Conservation (phyloP, 2,113 vertebrate genomes). For the Pteronura brasiliensis region DNA sequence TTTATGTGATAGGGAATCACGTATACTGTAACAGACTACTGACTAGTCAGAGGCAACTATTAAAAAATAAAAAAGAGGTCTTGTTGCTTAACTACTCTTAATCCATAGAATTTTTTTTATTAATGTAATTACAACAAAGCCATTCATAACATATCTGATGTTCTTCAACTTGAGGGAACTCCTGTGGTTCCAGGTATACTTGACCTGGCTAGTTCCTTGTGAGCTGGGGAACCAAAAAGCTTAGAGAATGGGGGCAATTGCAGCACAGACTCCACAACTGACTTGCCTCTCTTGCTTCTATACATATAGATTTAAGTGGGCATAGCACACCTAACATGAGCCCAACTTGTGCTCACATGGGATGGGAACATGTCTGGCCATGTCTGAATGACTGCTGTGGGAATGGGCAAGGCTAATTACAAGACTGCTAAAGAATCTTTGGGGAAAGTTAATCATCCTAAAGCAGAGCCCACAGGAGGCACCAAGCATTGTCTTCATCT, state of each 20-base stretch:
- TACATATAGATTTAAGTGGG: background rate
- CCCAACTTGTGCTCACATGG: background rate
- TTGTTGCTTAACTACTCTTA: background rate
- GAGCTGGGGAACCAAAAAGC: background rate
- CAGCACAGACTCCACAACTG: background rate
- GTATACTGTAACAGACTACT: background rate
- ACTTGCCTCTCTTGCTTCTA: background rate
- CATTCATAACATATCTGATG: background rate
- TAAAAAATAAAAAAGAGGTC: background rate
- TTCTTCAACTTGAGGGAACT: background rate
- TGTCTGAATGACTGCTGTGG: background rate
- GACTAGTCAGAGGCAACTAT: background rate
- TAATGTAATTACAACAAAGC: background rate
- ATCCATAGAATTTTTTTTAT: background rate
- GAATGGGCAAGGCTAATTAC: background rate
- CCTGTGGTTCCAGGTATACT: background rate
- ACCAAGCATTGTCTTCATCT: background rate
- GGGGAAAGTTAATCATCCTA: background rate
- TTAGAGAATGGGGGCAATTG: accelerated
- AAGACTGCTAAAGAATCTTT: background rate
- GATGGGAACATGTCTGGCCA: background rate
- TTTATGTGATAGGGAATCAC: background rate
- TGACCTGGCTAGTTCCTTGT: background rate
- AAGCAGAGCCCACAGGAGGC: background rate
- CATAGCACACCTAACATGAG: background rate